These are phyloP conservation scores for Albula goreensis DNA, from an alignment of 2,113 vertebrate species.

Conservation along the genomic window DNA sequence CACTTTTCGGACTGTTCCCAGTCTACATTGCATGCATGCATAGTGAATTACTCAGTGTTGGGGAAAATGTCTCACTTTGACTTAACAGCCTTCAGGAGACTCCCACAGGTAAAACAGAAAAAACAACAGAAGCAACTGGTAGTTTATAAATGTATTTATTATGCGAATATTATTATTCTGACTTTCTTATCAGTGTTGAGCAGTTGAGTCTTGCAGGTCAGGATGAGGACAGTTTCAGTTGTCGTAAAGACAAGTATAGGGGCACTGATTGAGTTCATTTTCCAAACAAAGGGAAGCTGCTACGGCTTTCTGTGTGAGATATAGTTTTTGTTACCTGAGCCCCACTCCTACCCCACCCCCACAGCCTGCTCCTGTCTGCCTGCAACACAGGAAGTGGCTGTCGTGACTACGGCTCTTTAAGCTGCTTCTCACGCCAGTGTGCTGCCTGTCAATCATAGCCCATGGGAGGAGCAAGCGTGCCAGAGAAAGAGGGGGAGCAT, in stretches of 20 bases:
- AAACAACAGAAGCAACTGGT: neutral
- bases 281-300: neutral
- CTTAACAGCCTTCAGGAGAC: neutral
- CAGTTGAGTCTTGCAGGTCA: neutral
- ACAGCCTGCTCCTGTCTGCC: conserved; percentile 16
- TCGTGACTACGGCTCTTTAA: conserved; percentile 18
- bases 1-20: neutral
- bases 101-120: neutral
- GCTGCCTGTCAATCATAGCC: conserved; percentile 14
- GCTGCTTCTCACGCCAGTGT: conserved; percentile 35
- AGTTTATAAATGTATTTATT: neutral
- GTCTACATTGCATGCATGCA: neutral
- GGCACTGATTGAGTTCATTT: neutral
- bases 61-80: neutral
- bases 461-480: neutral
- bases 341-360: neutral
- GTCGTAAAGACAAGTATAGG: neutral
- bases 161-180: neutral
- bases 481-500: neutral
- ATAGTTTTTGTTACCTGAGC: neutral
- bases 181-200: neutral
- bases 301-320: neutral
- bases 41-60: conserved; percentile 4
- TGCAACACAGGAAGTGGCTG: conserved; percentile 25
- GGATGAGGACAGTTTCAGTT: neutral